Conservation (phyloP, 35 echinoderm and acorn worm genomes). For the Amphiura filiformis region DNA sequence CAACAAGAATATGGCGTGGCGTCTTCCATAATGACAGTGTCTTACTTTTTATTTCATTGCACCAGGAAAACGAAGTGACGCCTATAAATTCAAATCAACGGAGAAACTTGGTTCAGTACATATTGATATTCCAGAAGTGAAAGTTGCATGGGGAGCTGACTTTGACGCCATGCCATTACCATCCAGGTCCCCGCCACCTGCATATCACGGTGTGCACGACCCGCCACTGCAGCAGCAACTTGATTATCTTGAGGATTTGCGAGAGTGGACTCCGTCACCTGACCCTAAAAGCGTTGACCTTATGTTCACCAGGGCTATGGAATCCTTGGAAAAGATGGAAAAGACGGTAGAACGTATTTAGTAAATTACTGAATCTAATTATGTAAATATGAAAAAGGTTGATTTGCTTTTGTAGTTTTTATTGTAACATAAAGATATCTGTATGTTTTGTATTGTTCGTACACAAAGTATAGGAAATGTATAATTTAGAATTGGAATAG, state of each 20-base stretch:
- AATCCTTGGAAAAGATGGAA: not conserved
- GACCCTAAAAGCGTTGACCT: not conserved
- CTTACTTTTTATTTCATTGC: too few relatives aligned
- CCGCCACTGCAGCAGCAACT: not conserved
- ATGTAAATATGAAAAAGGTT: too few relatives aligned
- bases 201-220: not conserved
- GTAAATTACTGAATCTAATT: too few relatives aligned
- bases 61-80: not conserved
- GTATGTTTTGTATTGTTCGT: too few relatives aligned
- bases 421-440: too few relatives aligned
- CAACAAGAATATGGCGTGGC: too few relatives aligned
- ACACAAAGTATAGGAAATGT: too few relatives aligned
- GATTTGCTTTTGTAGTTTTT: too few relatives aligned
- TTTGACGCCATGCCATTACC: not conserved
- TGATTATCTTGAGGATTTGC: not conserved
- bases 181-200: not conserved
- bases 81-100: not conserved
- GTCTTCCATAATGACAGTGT: too few relatives aligned
- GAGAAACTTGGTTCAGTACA: not conserved
- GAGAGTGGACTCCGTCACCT: not conserved
- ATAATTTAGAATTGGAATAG: too few relatives aligned
- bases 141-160: not conserved
- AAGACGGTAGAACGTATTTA: not conserved
- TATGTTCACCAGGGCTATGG: not conserved
- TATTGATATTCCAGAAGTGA: not conserved